Evolutionary conservation across 1,140 invertebrate genomes (phyloP), one percentile per base, ranked within the genome.

Genomic region (Bombus superbus): DNA sequence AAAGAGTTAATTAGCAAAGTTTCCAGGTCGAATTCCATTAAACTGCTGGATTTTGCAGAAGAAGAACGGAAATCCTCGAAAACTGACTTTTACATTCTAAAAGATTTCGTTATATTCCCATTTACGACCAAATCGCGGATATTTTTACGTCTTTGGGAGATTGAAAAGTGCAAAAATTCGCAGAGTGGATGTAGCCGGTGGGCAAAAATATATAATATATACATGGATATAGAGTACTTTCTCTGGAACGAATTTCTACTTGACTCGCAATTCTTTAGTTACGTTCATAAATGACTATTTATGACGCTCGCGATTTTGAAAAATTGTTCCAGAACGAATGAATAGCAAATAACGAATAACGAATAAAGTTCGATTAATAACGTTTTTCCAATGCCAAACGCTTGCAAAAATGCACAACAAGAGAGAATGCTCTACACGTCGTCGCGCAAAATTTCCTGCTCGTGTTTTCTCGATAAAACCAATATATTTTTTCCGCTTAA

Each of bases 1-100:
- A 47, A 75, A 82, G 73, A 78, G 73, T 86, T 83, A 77, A 86
- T 86, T 86, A 83, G 66, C 47, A 42, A 83, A 86, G 66, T 83
- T 78, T 86, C 47, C 32, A 22, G 18, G n/a, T 32, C 25, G 85
- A 38, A 83, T 82, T 77, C 53, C 32, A 86, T 86, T 86, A 77
- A 77, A 71, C 11, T 3, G 42, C 59, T 62, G 3, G 47, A 64
- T 71, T 86, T 83, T 69, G 42, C 1, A 62, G 59, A 59, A 9
- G 25, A 59, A 22, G 53, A 28, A 11, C 40, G 22, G 9, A 22
- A 68, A 32, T 44, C 32, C 69, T 74, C 13, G 35, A 47, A 35
- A 68, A 74, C 73, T 47, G 47, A 78, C 66, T 79, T 72, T 71
- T n/a, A 18, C 10, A 28, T 62, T 47, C 38, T 35, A 42, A 32